phyloP scores from a whole-genome alignment of 2,888 invertebrate species.

The Dinocampus coccinellae region DNA sequence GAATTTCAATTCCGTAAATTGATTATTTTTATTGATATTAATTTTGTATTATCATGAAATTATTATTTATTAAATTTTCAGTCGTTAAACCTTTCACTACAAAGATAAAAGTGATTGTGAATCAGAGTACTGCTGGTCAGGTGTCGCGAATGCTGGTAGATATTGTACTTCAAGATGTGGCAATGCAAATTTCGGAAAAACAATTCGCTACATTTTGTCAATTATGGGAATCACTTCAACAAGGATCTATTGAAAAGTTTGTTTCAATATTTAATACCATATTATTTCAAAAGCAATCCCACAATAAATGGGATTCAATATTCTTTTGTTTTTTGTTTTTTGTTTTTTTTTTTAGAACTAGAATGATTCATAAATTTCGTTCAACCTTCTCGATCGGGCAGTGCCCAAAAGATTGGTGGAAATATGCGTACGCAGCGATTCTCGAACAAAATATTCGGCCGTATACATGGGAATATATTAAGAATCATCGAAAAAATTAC shows the following conservation, averaged over 20 bases:
- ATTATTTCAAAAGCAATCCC: no score
- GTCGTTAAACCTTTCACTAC: conserved; percentile 84
- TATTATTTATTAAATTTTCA: conserved; percentile 65
- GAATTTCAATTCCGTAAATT: conserved; percentile 85
- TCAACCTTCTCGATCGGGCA: conserved; percentile 73
- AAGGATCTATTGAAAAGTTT: conserved; percentile 79
- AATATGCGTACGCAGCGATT: conserved; percentile 79
- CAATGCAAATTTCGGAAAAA: conserved; percentile 78
- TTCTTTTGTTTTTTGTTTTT: neutral
- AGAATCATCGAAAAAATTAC: conserved; percentile 78
- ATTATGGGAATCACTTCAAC: conserved; percentile 73
- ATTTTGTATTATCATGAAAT: neutral
- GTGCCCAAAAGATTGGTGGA: conserved; percentile 81
- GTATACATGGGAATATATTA: conserved; percentile 81
- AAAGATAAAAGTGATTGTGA: conserved; percentile 83
- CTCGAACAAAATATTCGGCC: conserved; percentile 81
- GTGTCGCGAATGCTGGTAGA: conserved; percentile 77
- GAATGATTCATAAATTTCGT: conserved; percentile 73
- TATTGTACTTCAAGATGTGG: conserved; percentile 81
- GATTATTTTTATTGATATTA: neutral
- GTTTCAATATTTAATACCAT: neutral
- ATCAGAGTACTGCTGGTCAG: conserved; percentile 75
- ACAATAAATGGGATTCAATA: no score
- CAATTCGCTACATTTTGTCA: conserved; percentile 78
- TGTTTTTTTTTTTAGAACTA: no score